Percentiles rank a stretch among this genome's conserved stretches.
phyloP scores from a whole-genome alignment of 1,140 invertebrate species.

The Zaprionus kolodkinae region DNA sequence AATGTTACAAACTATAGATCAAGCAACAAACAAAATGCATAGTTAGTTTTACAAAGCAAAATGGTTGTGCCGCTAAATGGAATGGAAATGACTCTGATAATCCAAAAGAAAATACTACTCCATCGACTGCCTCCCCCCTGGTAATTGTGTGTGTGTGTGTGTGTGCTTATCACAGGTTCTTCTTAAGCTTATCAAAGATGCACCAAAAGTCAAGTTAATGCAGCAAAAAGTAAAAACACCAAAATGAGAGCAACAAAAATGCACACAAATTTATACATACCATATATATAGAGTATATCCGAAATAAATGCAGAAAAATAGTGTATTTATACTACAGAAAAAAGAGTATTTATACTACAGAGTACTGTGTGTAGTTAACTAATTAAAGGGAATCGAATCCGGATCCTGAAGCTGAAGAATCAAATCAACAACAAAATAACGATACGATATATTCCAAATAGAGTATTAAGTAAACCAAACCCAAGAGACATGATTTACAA shows the following conservation, averaged over 20 bases:
- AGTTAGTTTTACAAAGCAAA: constrained; percentile 29
- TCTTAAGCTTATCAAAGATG: constrained; percentile 21
- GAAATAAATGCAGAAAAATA: constrained; percentile 35
- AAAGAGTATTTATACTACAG: constrained; percentile 25
- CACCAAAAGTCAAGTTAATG: constrained; percentile 59
- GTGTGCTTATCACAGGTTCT: neutral
- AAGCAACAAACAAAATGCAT: constrained; percentile 3
- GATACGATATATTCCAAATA: constrained; percentile 52
- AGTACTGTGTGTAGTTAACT: constrained; percentile 59
- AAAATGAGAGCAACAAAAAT: constrained; percentile 33
- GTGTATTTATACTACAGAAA: constrained; percentile 31
- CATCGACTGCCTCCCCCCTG: constrained; percentile 24
- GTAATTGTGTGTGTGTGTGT: neutral
- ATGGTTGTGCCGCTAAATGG: constrained; percentile 31
- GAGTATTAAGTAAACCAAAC: constrained; percentile 44
- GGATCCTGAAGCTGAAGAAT: constrained; percentile 65
- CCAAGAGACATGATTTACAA: constrained; percentile 80
- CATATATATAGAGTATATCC: constrained; percentile 62
- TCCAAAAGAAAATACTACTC: neutral
- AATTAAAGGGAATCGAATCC: constrained; percentile 32
- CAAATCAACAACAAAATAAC: constrained; percentile 68
- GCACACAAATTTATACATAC: constrained; percentile 36
- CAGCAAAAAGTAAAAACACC: neutral
- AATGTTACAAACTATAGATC: constrained; percentile 21
- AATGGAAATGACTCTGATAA: too few species aligned